These are phyloP conservation scores for Nyctibius bracteatus DNA, from an alignment of 2,113 vertebrate genomes.

Conservation along the genomic window DNA sequence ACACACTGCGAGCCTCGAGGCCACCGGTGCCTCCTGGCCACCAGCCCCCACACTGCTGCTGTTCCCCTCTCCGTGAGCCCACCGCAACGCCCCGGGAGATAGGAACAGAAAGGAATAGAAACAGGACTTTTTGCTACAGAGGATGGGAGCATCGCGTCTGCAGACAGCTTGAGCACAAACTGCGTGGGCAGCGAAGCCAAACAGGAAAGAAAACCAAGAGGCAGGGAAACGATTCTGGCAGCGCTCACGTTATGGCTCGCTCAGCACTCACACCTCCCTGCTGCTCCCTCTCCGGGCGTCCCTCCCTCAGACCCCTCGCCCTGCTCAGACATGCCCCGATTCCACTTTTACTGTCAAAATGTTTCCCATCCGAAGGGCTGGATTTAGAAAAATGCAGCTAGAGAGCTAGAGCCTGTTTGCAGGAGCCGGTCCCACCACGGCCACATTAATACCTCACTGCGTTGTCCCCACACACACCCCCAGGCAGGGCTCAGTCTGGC, in stretches of 20 bases:
- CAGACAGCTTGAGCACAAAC: not conserved
- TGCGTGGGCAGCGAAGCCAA: constrained; percentile 41
- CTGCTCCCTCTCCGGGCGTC: not conserved
- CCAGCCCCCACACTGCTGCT: not conserved
- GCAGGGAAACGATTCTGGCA: constrained; percentile 8
- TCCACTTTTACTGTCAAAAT: not conserved
- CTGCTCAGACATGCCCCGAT: constrained; percentile 30
- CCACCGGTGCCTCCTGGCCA: not conserved
- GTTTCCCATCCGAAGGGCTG: not conserved
- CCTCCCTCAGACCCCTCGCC: constrained; percentile 39
- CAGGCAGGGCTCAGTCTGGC: not conserved
- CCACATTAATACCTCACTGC: fast-evolving
- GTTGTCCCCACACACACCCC: fast-evolving
- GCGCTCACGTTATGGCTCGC: not conserved
- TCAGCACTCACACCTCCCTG: not conserved
- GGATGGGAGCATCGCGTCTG: not conserved
- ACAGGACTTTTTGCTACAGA: not conserved
- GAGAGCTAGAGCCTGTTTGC: not conserved
- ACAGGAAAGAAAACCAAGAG: constrained; percentile 14
- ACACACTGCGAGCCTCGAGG: not conserved
- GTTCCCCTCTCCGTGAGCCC: not conserved
- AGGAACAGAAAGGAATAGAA: too few relatives aligned
- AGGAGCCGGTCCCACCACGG: not conserved
- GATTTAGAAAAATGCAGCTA: not conserved
- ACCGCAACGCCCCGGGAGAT: not conserved